Percentiles rank a stretch among this genome's conserved stretches.
These are phyloP conservation scores for Pandemis heparana DNA, from an alignment of 2,888 invertebrate species.

Conservation along the genomic window DNA sequence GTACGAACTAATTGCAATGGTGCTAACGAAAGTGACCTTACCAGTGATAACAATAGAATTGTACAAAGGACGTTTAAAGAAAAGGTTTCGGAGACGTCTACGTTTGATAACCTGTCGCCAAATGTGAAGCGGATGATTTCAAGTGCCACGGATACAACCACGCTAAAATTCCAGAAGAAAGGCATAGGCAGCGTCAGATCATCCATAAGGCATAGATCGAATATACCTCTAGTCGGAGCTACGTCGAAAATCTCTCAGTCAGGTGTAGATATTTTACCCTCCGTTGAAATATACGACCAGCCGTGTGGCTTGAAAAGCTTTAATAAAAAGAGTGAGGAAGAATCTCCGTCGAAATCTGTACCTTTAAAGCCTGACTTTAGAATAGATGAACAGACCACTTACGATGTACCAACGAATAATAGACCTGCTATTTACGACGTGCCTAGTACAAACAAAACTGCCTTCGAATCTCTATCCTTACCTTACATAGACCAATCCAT, in stretches of 20 bases:
- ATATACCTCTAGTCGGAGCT: slow-evolving; percentile 81
- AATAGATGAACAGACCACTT: slow-evolving; percentile 70
- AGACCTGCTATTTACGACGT: slow-evolving; percentile 79
- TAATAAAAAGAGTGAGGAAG: slow-evolving; percentile 61
- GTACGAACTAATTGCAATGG: slow-evolving; percentile 76
- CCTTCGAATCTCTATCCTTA: slow-evolving; percentile 77
- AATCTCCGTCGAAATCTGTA: slow-evolving; percentile 55
- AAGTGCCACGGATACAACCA: slow-evolving; percentile 78
- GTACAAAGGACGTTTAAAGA: slow-evolving; percentile 73
- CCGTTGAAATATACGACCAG: slow-evolving; percentile 80
- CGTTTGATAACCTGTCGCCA: slow-evolving; percentile 86
- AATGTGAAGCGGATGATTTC: slow-evolving; percentile 87
- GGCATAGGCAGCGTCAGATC: slow-evolving; percentile 64
- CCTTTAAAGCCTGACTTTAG: slow-evolving; percentile 70
- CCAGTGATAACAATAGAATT: slow-evolving; percentile 67
- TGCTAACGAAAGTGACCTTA: slow-evolving; percentile 63
- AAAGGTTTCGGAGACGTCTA: slow-evolving; percentile 57
- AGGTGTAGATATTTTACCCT: slow-evolving; percentile 76
- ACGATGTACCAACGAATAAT: slow-evolving; percentile 81
- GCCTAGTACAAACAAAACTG: slow-evolving; percentile 72
- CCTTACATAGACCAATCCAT: slow-evolving; percentile 82
- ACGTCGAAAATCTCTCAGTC: slow-evolving; percentile 83
- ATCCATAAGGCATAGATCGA: slow-evolving; percentile 72
- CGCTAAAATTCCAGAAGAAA: slow-evolving; percentile 78
- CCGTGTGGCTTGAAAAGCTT: slow-evolving; percentile 63